Conservation (phyloP, 2,888 invertebrate genomes). For the Hoplodrina blanda region DNA sequence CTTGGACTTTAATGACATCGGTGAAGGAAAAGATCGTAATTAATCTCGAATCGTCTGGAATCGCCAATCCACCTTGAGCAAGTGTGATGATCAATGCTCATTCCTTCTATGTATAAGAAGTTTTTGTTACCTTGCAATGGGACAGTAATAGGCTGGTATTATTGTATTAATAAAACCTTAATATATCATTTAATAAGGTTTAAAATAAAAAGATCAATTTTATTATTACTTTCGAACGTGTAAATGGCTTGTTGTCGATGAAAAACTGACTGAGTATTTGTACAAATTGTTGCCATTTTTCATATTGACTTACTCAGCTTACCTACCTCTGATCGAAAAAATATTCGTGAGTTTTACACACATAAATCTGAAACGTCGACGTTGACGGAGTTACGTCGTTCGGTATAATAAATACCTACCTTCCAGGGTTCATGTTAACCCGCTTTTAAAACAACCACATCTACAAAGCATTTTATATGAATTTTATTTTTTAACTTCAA, state of each 20-base stretch:
- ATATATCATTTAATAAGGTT: no score
- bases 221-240: constrained; percentile 2
- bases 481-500: constrained; percentile 78
- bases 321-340: constrained; percentile 52
- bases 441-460: constrained; percentile 63
- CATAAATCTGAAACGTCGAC: constrained; percentile 55
- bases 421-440: constrained; percentile 53
- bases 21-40: no score
- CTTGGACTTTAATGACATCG: no score
- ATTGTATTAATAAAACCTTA: no score
- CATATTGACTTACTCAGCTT: constrained; percentile 45
- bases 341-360: constrained; percentile 36
- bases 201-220: neutral
- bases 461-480: constrained; percentile 73
- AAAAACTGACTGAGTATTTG: constrained; percentile 32
- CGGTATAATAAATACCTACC: constrained; percentile 57
- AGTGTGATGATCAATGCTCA: no score
- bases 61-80: no score
- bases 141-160: no score
- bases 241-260: constrained; percentile 13
- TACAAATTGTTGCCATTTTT: constrained; percentile 46
- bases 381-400: constrained; percentile 55
- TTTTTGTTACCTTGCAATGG: no score
- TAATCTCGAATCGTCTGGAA: no score
- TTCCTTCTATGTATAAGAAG: no score